These are phyloP conservation scores for Drosophila sechellia DNA, from an alignment of 1,140 invertebrate genomes.

Conservation along the genomic window DNA sequence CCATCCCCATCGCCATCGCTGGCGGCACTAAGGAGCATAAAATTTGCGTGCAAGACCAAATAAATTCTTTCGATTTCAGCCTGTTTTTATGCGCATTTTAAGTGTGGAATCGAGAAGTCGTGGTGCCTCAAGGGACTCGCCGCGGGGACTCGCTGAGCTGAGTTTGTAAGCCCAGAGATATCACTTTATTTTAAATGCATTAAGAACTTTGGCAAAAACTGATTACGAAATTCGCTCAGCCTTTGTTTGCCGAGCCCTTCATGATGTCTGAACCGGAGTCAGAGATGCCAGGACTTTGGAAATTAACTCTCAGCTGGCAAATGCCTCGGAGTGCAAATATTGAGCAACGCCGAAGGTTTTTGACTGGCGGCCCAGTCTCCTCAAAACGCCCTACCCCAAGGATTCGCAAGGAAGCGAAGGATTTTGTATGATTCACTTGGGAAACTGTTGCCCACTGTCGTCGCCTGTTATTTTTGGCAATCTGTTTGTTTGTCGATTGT, in stretches of 20 bases:
- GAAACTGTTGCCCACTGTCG: constrained; percentile 35
- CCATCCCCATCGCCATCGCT: constrained; percentile 11
- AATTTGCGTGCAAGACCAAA: constrained; percentile 67
- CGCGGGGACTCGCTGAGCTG: too few species aligned
- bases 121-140: not conserved
- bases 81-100: constrained; percentile 64
- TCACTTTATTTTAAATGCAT: constrained; percentile 67
- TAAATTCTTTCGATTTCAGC: constrained; percentile 49
- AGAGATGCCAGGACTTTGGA: constrained; percentile 45
- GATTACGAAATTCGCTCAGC: constrained; percentile 57
- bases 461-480: constrained; percentile 71
- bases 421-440: constrained; percentile 48
- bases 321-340: constrained; percentile 74
- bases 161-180: constrained; percentile 19
- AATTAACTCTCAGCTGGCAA: constrained; percentile 69
- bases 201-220: constrained; percentile 70
- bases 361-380: constrained; percentile 20
- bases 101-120: constrained; percentile 8
- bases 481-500: constrained; percentile 79
- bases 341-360: constrained; percentile 48
- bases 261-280: constrained; percentile 49
- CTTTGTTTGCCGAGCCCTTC: constrained; percentile 67
- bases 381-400: too few species aligned
- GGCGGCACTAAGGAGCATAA: constrained; percentile 24
- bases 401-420: constrained; percentile 7